Base-by-base conservation (phyloP, 2,113 vertebrate species). In the Bufo bufo region DNA sequence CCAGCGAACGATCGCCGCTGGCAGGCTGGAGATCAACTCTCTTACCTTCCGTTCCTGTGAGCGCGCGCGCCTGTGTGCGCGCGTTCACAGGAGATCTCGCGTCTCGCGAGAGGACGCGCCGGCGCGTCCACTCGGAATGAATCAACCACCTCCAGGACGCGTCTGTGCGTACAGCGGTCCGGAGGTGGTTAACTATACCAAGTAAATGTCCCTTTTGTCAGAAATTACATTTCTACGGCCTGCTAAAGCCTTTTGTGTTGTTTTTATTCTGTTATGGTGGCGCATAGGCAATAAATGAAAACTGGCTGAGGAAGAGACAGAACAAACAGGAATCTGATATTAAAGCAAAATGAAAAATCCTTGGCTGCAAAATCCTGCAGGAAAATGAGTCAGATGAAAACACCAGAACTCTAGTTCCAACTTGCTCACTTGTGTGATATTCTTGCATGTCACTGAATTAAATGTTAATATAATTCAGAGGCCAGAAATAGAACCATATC, bases 211-310 rank as follows among this genome's bases (percentile, higher is more conserved):
- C 54, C 23, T 49, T 84, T 84, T 84, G 12, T 84, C 23, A 66
- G 20, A 54, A 84, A 84, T 13, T 4, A 4, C 47, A 33, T 50
- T 71, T 65, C 49, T 3, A 20, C 82, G n/a, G 45, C 11, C 49
- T 19, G n/a, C 59, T 83, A n/a, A 83, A 50, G 59, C 63, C 19
- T 83, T 84, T 84, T 84, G 63, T 63, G 82, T 54, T 84, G 82
- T 84, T 84, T 84, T 84, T 71, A 69, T 71, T n/a, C 82, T 69
- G 82, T 84, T 84, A 84, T 84, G 63, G 82, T 84, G 82, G 82
- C 52, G 50, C 54, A 33, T 47, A 84, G 63, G 82, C 82, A 84
- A 84, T 84, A 84, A 84, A 71, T 71, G n/a, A 69, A 54, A 84
- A 23, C 82, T 84, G 82, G 82, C 82, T 2, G 59, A 54, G 82